Percentiles rank a stretch among this genome's conserved stretches.
Conservation (phyloP, 2,888 invertebrate species). For the Xanthia togata region DNA sequence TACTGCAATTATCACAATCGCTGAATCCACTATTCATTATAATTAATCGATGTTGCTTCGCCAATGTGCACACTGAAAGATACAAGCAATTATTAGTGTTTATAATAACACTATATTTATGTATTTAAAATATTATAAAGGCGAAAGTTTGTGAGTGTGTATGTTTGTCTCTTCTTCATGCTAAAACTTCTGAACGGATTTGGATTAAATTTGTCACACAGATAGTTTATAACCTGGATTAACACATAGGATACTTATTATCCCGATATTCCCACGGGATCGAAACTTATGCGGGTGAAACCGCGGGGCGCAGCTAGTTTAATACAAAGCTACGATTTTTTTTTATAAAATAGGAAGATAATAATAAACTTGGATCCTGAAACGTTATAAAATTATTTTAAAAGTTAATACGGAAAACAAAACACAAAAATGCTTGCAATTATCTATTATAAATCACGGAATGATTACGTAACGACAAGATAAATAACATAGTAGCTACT, state of each 20-base stretch:
- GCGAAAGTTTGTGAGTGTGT: too few relatives aligned
- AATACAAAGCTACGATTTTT: neutral
- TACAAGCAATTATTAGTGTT: neutral
- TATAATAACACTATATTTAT: too few relatives aligned
- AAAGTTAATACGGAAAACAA: neutral
- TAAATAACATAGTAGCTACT: slow-evolving; percentile 16
- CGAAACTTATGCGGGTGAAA: too few relatives aligned
- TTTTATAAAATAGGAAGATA: neutral
- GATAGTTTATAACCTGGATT: too few relatives aligned
- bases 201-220: too few relatives aligned
- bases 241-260: too few relatives aligned
- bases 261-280: too few relatives aligned
- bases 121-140: too few relatives aligned
- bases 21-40: neutral
- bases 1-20: neutral
- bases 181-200: too few relatives aligned
- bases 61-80: neutral
- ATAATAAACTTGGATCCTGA: neutral
- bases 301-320: too few relatives aligned
- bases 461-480: neutral
- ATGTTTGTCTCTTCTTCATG: too few relatives aligned
- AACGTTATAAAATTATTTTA: neutral
- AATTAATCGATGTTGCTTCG: neutral
- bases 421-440: neutral
- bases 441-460: slow-evolving; percentile 1